These are phyloP conservation scores for Dasysyrphus tricinctus DNA, from an alignment of 2,888 invertebrate species.

Conservation along the genomic window DNA sequence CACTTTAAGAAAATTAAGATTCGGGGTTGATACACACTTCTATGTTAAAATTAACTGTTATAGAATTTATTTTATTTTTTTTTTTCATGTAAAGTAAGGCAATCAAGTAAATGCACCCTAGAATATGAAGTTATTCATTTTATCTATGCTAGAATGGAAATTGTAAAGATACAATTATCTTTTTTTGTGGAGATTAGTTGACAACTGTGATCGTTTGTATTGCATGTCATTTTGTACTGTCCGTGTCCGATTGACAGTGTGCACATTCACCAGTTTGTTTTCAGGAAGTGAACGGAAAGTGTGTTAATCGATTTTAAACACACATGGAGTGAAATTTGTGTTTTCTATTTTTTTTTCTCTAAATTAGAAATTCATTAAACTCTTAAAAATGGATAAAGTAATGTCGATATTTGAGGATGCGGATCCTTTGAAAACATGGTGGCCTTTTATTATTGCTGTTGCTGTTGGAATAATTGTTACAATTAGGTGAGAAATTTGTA, in stretches of 20 bases:
- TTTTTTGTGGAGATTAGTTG: constrained; percentile 7
- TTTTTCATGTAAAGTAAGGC: not conserved
- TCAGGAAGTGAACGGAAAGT: constrained; percentile 39
- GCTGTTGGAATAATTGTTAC: constrained; percentile 84
- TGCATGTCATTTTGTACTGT: constrained; percentile 46
- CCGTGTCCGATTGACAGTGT: constrained; percentile 22
- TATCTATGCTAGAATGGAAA: constrained; percentile 19
- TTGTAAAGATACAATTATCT: constrained; percentile 15
- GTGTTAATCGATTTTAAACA: constrained; percentile 27
- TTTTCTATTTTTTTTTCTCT: not conserved
- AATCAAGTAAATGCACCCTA: constrained; percentile 2
- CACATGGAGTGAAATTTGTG: constrained; percentile 2
- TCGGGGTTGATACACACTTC: too few species aligned
- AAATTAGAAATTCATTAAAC: not conserved
- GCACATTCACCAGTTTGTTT: constrained; percentile 31
- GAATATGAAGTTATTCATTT: constrained; percentile 24
- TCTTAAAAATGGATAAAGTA: constrained; percentile 80
- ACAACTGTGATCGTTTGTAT: constrained; percentile 47
- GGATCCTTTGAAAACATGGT: constrained; percentile 84
- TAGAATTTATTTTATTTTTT: not conserved
- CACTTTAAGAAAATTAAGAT: too few species aligned
- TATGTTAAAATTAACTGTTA: too few species aligned
- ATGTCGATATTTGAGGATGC: constrained; percentile 81
- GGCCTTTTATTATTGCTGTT: constrained; percentile 85
- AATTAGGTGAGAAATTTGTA: constrained; percentile 84